Evolutionary conservation across 2,888 invertebrate genomes (phyloP).

Genomic region (Tolmerus cingulatus): DNA sequence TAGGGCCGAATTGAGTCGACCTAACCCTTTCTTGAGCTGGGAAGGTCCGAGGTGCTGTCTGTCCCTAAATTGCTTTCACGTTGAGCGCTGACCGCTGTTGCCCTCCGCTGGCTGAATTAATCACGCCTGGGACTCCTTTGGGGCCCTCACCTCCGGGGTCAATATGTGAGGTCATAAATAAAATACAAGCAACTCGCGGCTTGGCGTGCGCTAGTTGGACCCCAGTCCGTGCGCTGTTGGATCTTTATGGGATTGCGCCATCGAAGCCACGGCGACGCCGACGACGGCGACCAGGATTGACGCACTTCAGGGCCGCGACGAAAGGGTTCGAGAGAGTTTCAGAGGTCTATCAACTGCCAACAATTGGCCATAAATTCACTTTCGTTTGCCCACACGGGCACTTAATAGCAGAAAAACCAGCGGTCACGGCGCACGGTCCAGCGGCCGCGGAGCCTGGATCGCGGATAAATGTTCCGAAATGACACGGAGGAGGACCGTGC

Average conservation of each 20-base stretch:
- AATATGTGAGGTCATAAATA: background rate
- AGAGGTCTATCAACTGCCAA: background rate
- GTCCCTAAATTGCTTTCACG: background rate
- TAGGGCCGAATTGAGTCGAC: background rate
- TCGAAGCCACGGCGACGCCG: background rate
- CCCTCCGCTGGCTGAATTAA: background rate
- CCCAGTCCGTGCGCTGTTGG: background rate
- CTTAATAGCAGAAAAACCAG: background rate
- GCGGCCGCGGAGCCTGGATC: background rate
- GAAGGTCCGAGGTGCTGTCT: background rate
- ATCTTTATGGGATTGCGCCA: background rate
- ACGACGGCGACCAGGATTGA: background rate
- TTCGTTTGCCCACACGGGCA: conserved; percentile 14
- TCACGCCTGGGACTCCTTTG: background rate
- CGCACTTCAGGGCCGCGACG: background rate
- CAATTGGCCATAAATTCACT: conserved; percentile 38
- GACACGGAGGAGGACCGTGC: background rate
- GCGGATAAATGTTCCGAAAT: background rate
- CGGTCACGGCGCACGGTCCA: background rate
- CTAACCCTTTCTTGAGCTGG: background rate
- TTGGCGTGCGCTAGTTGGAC: background rate
- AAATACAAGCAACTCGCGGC: background rate
- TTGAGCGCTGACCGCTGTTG: background rate
- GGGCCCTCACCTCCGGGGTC: background rate
- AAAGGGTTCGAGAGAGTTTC: background rate